Conservation (phyloP, 2,888 invertebrate genomes). For the Aleiodes alternator region DNA sequence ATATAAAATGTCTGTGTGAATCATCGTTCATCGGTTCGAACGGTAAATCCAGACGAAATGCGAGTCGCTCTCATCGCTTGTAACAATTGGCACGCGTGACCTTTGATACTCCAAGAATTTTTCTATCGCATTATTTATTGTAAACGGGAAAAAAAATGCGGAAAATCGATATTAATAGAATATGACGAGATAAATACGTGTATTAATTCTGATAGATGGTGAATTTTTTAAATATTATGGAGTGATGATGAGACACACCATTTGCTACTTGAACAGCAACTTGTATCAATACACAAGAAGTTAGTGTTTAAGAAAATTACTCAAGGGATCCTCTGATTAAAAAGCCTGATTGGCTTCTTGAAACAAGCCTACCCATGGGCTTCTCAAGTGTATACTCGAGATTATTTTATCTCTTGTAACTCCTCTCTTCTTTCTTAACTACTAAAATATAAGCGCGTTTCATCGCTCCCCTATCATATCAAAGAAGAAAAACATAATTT, state of each 20-base stretch:
- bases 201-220: neutral
- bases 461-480: conserved; percentile 30
- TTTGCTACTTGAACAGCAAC: conserved; percentile 1
- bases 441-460: conserved; percentile 33
- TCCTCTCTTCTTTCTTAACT: conserved; percentile 12
- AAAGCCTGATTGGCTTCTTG: conserved; percentile 30
- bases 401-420: conserved; percentile 48
- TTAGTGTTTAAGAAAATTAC: conserved; percentile 17
- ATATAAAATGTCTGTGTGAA: neutral
- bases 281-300: conserved; percentile 22
- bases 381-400: conserved; percentile 40
- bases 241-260: conserved; percentile 21
- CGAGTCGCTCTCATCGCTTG: neutral
- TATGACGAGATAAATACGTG: neutral
- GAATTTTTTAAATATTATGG: neutral
- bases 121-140: neutral
- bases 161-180: neutral
- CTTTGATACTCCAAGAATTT: conserved; percentile 2
- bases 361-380: conserved; percentile 21
- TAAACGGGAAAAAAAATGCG: neutral
- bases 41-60: conserved; percentile 21
- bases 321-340: conserved; percentile 19
- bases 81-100: conserved; percentile 12
- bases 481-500: conserved; percentile 24
- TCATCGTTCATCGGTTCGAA: conserved; percentile 15